Conservation (phyloP, 2,888 invertebrate species). For the Linnaemya vulpina region DNA sequence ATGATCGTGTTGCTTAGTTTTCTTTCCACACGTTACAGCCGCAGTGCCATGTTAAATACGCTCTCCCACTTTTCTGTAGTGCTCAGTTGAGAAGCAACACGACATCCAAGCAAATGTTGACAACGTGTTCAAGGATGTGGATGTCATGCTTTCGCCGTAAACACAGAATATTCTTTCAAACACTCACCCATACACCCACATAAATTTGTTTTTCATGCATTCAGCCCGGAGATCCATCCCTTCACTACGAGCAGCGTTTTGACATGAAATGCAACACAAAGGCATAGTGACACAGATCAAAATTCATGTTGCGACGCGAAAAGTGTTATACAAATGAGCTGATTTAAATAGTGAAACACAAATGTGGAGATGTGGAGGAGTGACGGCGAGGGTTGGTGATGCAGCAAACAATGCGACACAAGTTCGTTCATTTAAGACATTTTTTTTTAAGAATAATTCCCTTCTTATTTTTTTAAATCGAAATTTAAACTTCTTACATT, state of each 20-base stretch:
- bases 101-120: slow-evolving; percentile 62
- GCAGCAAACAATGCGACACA: not conserved
- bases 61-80: not conserved
- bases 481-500: no score
- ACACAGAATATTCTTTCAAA: slow-evolving; percentile 1
- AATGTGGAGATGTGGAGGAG: not conserved
- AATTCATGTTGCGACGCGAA: slow-evolving; percentile 61
- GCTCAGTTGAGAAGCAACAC: slow-evolving; percentile 44
- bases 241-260: slow-evolving; percentile 26
- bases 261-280: slow-evolving; percentile 62
- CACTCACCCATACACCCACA: not conserved
- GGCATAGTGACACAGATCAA: slow-evolving; percentile 67
- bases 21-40: not conserved
- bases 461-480: no score
- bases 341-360: slow-evolving; percentile 11
- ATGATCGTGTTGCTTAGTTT: not conserved
- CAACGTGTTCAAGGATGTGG: slow-evolving; percentile 56
- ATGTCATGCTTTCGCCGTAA: slow-evolving; percentile 24
- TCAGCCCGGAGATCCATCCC: not conserved
- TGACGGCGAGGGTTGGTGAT: slow-evolving; percentile 10
- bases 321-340: slow-evolving; percentile 66
- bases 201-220: not conserved
- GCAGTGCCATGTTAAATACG: not conserved
- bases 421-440: not conserved
- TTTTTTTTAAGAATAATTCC: not conserved